Percentiles rank a stretch among this genome's conserved stretches.
Evolutionary conservation across 2,888 invertebrate species (phyloP).

Genomic region (Drosophila birchii): DNA sequence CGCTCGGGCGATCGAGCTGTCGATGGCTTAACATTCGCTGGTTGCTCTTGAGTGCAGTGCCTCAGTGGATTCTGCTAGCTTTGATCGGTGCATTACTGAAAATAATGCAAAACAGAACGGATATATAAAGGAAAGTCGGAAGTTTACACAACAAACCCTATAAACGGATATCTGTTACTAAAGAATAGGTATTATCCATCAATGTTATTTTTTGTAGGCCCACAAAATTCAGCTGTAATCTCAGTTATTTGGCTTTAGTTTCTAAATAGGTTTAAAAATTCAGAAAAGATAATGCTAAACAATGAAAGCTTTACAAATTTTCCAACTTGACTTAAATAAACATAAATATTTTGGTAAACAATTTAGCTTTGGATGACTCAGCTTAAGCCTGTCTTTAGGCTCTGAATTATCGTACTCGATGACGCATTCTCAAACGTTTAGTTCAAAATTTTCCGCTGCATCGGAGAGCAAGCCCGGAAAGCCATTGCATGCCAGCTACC

Average conservation of each 20-base stretch:
- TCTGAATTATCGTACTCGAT: conserved; percentile 41
- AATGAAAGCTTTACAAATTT: background rate
- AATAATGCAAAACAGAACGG: conserved; percentile 2
- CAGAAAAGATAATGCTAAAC: background rate
- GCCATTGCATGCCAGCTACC: conserved; percentile 48
- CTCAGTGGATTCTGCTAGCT: background rate
- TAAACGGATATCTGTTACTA: background rate
- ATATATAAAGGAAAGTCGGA: background rate
- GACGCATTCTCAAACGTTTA: conserved; percentile 32
- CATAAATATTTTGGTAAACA: background rate
- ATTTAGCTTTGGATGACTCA: conserved; percentile 5
- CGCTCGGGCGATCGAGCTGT: conserved; percentile 33
- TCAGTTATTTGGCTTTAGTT: background rate
- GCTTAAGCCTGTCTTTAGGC: conserved; percentile 36
- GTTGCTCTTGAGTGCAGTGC: conserved; percentile 28
- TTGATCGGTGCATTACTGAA: background rate
- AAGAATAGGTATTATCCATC: background rate
- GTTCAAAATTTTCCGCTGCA: conserved; percentile 58
- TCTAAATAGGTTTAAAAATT: background rate
- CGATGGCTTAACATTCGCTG: conserved; percentile 29
- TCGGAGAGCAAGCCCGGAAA: conserved; percentile 33
- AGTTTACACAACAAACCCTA: too few relatives aligned
- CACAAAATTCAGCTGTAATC: background rate
- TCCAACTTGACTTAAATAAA: too few relatives aligned
- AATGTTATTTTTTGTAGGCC: too few relatives aligned